Percentiles rank a stretch among this genome's conserved stretches.
These are phyloP conservation scores for Mesembrinibis cayennensis DNA, from an alignment of 2,113 vertebrate species.

Conservation along the genomic window DNA sequence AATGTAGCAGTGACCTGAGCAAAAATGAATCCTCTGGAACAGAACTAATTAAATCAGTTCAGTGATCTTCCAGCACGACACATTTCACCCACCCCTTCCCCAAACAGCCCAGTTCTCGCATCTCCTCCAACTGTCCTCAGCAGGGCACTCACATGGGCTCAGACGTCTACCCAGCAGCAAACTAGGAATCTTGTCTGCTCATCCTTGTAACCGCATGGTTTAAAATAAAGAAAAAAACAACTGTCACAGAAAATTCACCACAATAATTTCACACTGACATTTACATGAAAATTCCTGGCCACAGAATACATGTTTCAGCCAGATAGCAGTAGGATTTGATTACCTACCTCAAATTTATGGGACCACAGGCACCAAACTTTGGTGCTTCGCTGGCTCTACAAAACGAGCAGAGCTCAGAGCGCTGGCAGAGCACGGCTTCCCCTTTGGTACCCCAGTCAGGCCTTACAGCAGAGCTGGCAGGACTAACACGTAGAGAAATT, in stretches of 20 bases:
- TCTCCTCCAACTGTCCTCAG: neutral
- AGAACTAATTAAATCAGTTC: conserved; percentile 55
- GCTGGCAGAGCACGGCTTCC: neutral
- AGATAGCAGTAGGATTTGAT: neutral
- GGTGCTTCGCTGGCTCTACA: fast-evolving
- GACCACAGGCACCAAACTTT: neutral
- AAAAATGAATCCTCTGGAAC: conserved; percentile 41
- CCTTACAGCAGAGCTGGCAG: neutral
- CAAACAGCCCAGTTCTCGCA: neutral
- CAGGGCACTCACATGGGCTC: neutral
- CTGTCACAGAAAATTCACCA: neutral
- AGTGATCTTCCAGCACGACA: neutral
- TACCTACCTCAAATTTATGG: neutral
- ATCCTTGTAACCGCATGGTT: neutral
- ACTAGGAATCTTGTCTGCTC: neutral
- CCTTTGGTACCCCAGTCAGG: neutral
- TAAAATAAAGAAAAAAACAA: neutral
- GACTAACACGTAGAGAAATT: neutral
- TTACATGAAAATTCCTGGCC: neutral
- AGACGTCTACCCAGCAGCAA: neutral
- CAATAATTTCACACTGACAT: neutral
- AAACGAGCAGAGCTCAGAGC: neutral
- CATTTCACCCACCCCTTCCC: neutral
- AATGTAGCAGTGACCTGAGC: conserved; percentile 27
- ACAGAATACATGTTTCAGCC: neutral